A percentile compares a stretch with the other conserved stretches of the same genome.
These are phyloP conservation scores for Orthosia gothica DNA, from an alignment of 2,888 invertebrate genomes.

Conservation along the genomic window DNA sequence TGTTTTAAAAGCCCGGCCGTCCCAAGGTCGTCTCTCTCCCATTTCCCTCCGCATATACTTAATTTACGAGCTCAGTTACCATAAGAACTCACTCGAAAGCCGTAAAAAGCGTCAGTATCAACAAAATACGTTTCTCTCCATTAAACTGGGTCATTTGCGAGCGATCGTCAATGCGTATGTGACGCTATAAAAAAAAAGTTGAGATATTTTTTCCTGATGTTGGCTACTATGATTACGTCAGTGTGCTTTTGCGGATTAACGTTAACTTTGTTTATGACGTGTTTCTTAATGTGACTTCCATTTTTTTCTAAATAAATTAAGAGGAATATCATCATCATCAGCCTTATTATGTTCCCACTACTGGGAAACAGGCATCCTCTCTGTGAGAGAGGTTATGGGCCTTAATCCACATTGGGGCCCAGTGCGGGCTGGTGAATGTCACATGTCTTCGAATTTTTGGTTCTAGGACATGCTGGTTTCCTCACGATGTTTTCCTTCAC, in stretches of 20 bases:
- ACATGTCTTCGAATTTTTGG: too few relatives aligned
- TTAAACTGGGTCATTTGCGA: conserved; percentile 67
- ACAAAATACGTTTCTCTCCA: conserved; percentile 73
- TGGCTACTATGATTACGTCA: conserved; percentile 20
- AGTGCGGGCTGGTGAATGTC: too few relatives aligned
- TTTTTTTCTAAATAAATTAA: background rate
- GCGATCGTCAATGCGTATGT: conserved; percentile 71
- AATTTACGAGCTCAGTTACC: conserved; percentile 70
- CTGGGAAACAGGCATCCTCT: too few relatives aligned
- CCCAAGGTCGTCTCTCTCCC: conserved; percentile 60
- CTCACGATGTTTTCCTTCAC: too few relatives aligned
- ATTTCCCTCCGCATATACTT: conserved; percentile 68
- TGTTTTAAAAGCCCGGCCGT: conserved; percentile 53
- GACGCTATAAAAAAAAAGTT: conserved; percentile 70
- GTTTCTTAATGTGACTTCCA: background rate
- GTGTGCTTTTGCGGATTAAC: conserved; percentile 1
- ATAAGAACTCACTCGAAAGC: conserved; percentile 71
- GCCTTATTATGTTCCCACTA: too few relatives aligned
- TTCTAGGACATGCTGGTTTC: too few relatives aligned
- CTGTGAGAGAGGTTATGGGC: too few relatives aligned
- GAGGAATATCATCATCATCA: too few relatives aligned
- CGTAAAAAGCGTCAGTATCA: conserved; percentile 70
- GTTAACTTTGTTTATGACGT: background rate
- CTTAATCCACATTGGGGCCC: too few relatives aligned
- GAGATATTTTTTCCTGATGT: conserved; percentile 45